Evolutionary conservation across 2,113 vertebrate genomes (phyloP), one percentile per base, ranked within the genome.

Genomic region (Phoenicopterus ruber): DNA sequence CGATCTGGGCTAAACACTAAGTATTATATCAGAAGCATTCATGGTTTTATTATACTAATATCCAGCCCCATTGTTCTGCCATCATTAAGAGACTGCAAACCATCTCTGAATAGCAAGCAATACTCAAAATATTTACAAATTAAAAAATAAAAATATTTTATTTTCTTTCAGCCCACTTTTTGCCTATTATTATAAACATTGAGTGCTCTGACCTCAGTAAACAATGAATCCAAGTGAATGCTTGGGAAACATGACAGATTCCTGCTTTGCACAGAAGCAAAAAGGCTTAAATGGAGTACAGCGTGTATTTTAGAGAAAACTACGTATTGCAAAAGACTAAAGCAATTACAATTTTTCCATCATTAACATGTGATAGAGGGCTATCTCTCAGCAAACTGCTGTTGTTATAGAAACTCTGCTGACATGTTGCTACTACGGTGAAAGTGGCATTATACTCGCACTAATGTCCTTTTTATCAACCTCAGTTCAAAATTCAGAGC

Each of bases 331-430:
- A 69, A 26, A 52, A 52, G 17, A 67, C 24, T 6, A 9, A 49
- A 63, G 62, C n/a, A 46, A 36, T 31, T 38, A 28, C 36, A 28
- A 6, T 62, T 55, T 82, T 52, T 44, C 76, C 58, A 21, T 3
- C 18, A 81, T 0, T 24, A 91, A 34, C 12, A 18, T 17, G 38
- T 25, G 34, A 42, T 4, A 25, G 8, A 81, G 25, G 24, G 36
- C 50, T 65, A 3, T n/a, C 19, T 17, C 44, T 85, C 28, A 55
- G 49, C 69, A 67, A 58, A 74, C 52, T 32, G 42, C 7, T 36
- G 69, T 72, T 24, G 78, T 76, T 96, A 94, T 59, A 92, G 94
- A 92, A 94, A 97, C 82, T 74, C 49, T 22, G 74, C 63, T 55
- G 69, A 47, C 42, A 38, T 1, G 7, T 19, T 47, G 7, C 11